Evolutionary conservation across 2,888 invertebrate species (phyloP).

Genomic region (Crioceris asparagi): DNA sequence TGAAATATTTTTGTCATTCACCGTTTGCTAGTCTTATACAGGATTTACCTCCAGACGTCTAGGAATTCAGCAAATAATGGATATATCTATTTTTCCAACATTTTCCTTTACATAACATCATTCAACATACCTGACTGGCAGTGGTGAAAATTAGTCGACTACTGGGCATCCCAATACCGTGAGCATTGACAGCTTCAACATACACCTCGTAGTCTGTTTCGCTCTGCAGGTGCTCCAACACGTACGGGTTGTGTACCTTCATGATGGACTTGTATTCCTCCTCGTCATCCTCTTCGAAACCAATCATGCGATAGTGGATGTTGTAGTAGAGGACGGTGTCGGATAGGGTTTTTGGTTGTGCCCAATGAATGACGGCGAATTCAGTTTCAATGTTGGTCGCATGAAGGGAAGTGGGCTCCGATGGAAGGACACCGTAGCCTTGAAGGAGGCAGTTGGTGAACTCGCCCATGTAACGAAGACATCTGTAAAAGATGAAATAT

Average conservation of each 20-base stretch:
- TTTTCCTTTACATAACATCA: no score
- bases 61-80: no score
- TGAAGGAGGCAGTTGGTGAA: slow-evolving; percentile 74
- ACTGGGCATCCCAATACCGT: slow-evolving; percentile 68
- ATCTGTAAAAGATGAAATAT: slow-evolving; percentile 37
- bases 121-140: slow-evolving; percentile 52
- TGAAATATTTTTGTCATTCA: no score
- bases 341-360: slow-evolving; percentile 54
- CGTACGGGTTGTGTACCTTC: slow-evolving; percentile 56
- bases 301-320: slow-evolving; percentile 35
- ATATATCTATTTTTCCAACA: no score
- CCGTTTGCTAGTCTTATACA: no score
- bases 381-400: slow-evolving; percentile 64
- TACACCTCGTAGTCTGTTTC: slow-evolving; percentile 72
- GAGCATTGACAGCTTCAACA: slow-evolving; percentile 67
- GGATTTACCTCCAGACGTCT: no score
- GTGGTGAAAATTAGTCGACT: slow-evolving; percentile 67
- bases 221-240: slow-evolving; percentile 62
- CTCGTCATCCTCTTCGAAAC: slow-evolving; percentile 17
- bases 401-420: slow-evolving; percentile 57
- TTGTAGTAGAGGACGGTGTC: slow-evolving; percentile 53
- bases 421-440: slow-evolving; percentile 74
- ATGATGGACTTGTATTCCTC: slow-evolving; percentile 35
- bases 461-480: slow-evolving; percentile 69
- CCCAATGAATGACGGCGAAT: slow-evolving; percentile 72